phyloP scores from a whole-genome alignment of 2,888 invertebrate species.

The Hydrotaea diabolus region DNA sequence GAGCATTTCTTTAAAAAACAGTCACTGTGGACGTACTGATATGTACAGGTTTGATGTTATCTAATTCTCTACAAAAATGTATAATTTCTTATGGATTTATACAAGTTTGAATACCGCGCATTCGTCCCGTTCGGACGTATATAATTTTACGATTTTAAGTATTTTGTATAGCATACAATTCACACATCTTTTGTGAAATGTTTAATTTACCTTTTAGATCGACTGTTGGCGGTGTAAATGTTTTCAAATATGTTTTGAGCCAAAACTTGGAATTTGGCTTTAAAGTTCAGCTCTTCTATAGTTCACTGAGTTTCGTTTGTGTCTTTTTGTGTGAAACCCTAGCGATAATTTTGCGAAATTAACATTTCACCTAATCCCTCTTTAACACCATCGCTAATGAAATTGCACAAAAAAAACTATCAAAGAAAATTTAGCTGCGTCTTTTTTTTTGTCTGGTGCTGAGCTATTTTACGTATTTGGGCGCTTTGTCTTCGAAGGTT shows the following conservation, averaged over 20 bases:
- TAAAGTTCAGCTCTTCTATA: neutral
- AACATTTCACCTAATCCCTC: neutral
- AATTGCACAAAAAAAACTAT: neutral
- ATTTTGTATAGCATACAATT: no score
- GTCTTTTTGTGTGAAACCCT: neutral
- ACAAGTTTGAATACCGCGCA: neutral
- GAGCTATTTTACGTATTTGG: no score
- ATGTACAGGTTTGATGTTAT: neutral
- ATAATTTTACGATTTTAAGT: neutral
- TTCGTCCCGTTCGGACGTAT: neutral
- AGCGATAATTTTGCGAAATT: conserved; percentile 2
- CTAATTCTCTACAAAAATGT: neutral
- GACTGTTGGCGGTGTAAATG: no score
- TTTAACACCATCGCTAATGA: neutral
- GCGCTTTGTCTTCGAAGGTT: neutral
- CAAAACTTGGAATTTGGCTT: neutral
- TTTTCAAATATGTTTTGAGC: neutral
- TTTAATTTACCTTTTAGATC: no score
- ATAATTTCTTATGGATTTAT: neutral
- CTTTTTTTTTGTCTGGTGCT: neutral
- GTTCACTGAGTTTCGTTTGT: neutral
- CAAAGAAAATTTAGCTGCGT: neutral
- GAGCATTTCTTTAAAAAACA: neutral
- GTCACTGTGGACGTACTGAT: neutral
- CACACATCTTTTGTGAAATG: no score